Base-by-base conservation (phyloP, 1,140 invertebrate species). In the Drosophila fuyamai region DNA sequence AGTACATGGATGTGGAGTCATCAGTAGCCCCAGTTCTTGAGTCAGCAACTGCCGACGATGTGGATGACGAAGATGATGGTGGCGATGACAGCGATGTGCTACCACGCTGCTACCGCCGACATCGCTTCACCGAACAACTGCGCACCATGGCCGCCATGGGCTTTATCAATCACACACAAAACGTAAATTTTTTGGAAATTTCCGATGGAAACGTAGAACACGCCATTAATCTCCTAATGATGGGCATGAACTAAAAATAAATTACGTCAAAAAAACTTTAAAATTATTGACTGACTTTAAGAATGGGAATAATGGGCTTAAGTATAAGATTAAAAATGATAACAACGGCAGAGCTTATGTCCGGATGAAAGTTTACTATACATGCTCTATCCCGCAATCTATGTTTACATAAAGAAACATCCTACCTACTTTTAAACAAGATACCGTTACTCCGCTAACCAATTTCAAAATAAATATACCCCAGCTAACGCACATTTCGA, bases 131-230 rank as follows among this genome's bases (percentile, higher is more conserved):
- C 9, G 82, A 93, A 38, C 96, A 98, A 92, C 93, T 99, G 58
- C 95, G 97, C 48, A 96, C 97, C 88, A 95, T 99, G 94, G 94
- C 96, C 36, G 95, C 96, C 72, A 97, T 99, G 95, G 98, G 98
- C 44, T 96, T 99, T 82, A 94, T 95, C 2, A 96, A 99, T 93
- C 95, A 97, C 79, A 95, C 96, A 47, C 94, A 96, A 18, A 99
- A 98, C 93, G 92, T 98, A 29, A 95, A 96, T 93, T 97, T 96
- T 18, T 93, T 98, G 32, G 95, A 95, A 71, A 94, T 97, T 14
- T 96, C 97, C 8, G 95, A 95, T 90, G 97, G 97, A 4, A 96
- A 98, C 93, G 95, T 98, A 4, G 97, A 97, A 92, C 96, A 96
- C 50, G 97, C 97, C 12, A 96, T 98, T 41, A 97, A 98, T 91